These are phyloP conservation scores for Nibea coibor DNA, from an alignment of 2,113 vertebrate genomes.

Conservation along the genomic window DNA sequence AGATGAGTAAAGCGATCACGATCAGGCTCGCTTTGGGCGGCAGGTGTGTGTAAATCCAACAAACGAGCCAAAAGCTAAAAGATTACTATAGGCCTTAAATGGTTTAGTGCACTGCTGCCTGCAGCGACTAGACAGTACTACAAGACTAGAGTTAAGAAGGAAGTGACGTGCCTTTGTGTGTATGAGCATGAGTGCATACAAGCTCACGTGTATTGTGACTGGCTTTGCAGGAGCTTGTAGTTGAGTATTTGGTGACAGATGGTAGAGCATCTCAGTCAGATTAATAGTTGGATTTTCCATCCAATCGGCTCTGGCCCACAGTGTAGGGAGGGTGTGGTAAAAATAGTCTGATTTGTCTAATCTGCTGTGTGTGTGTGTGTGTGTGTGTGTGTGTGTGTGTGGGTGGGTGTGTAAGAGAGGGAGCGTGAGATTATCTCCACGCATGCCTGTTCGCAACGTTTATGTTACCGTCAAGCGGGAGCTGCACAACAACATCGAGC, in stretches of 20 bases:
- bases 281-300: conserved; percentile 83
- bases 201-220: conserved; percentile 49
- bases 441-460: conserved; percentile 27
- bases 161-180: conserved; percentile 25
- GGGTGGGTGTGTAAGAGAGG: background rate
- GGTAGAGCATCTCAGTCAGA: conserved; percentile 81
- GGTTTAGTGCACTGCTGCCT: conserved; percentile 55
- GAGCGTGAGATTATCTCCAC: conserved; percentile 34
- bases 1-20: conserved; percentile 14
- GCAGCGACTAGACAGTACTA: conserved; percentile 35
- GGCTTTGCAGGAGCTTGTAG: conserved; percentile 55
- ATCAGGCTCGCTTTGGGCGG: background rate
- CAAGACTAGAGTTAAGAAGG: conserved; percentile 2
- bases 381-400: no score
- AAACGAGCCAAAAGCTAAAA: conserved; percentile 26
- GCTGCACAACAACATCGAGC: background rate
- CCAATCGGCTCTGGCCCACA: conserved; percentile 79
- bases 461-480: background rate
- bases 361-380: conserved; percentile 61
- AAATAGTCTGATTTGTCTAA: conserved; percentile 81
- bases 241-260: conserved; percentile 79
- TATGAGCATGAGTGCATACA: conserved; percentile 13
- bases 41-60: conserved; percentile 41
- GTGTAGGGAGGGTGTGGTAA: conserved; percentile 76
- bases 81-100: conserved; percentile 55